Percentiles rank a stretch among this genome's conserved stretches.
Conservation (phyloP, 2,797 vertebrate genomes). For the Helicolenus hilgendorfi region DNA sequence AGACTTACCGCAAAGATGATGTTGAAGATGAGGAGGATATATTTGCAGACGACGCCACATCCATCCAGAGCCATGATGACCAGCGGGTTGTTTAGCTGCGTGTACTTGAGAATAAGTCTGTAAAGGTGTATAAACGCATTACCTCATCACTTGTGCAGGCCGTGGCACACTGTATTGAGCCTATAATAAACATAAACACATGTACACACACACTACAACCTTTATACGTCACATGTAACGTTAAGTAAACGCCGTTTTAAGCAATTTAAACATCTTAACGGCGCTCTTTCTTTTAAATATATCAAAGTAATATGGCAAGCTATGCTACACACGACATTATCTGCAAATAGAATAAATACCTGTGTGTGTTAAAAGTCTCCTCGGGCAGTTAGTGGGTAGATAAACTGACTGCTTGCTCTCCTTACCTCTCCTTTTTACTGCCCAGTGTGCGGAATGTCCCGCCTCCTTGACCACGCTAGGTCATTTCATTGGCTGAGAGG, state of each 20-base stretch:
- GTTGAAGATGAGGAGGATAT: conserved; percentile 81
- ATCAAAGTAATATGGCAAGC: neutral
- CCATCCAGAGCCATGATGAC: conserved; percentile 80
- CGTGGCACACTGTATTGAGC: accelerated
- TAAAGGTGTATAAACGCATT: neutral
- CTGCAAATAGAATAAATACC: neutral
- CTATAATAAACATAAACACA: neutral
- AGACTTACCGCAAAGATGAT: conserved; percentile 83
- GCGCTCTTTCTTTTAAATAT: neutral
- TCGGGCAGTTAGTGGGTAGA: accelerated
- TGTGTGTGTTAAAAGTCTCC: accelerated
- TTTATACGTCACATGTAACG: neutral
- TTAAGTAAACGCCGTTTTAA: neutral
- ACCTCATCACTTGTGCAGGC: neutral
- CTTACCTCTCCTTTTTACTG: neutral
- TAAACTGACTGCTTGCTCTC: neutral
- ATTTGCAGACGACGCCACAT: conserved; percentile 83
- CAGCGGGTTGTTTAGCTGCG: neutral
- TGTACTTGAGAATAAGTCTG: neutral
- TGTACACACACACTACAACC: too few relatives aligned
- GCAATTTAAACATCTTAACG: neutral
- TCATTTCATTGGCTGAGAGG: conserved; percentile 17
- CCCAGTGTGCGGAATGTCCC: neutral
- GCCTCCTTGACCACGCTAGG: neutral
- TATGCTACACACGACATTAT: accelerated